Evolutionary conservation across 2,113 vertebrate species (phyloP), one percentile per base, ranked within the genome.

Genomic region (Platanista minor): DNA sequence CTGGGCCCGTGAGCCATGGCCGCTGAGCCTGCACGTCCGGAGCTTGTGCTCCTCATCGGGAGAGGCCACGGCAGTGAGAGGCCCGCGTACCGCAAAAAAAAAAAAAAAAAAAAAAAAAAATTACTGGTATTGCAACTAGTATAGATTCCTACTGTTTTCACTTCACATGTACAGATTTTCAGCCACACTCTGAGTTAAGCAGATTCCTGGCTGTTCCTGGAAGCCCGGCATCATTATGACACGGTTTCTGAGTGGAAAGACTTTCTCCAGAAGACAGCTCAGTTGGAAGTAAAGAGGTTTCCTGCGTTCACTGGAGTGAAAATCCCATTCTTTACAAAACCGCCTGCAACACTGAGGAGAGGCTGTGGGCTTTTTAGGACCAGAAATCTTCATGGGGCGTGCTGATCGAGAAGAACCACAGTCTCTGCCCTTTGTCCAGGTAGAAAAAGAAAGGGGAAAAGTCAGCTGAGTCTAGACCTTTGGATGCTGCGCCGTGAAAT

Each of bases 401-500:
- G 1, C 39, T 1, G 54, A 46, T 1, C 0, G 15, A 17, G 43
- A 23, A 4, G 15, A 39, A 39, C 41, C 82, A 36, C 33, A 7
- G 71, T 25, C 46, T 14, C 46, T 14, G 39, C 3, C 1, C 61
- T 54, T 23, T 0, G 4, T 57, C 1, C 4, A 31, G 13, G 43
- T 0, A 6, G 82, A 12, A 61, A 46, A 41, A 46, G 77, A 21
- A 17, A 31, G n/a, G 11, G 54, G 39, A 12, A 41, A 12, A 14
- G 14, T 10, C 67, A 3, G 17, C n/a, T 0, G 31, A 3, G 29
- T 4, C 20, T 5, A 27, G 81, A 7, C 52, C 78, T 17, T 21
- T 1, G 59, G 59, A 7, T 36, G 29, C 1, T 4, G 4, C 0
- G 23, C 57, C 0, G 0, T 1, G 27, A 18, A 2, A 5, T 11